Base-by-base conservation (phyloP, 1,140 invertebrate genomes). In the Gerris buenoi region DNA sequence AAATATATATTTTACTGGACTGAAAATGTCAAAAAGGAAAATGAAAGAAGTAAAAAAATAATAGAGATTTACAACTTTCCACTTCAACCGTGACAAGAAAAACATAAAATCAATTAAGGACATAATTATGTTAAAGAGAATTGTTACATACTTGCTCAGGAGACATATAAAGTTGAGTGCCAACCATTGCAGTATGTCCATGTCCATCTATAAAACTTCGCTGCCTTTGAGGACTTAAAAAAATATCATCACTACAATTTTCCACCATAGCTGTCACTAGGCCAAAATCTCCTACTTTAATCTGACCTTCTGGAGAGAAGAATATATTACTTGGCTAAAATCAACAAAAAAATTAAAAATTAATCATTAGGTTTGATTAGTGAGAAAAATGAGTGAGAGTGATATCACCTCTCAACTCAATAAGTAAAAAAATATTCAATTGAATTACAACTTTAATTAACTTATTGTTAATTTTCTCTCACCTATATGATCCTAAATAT, bases 211-310 rank as follows among this genome's bases (percentile, higher is more conserved):
- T 25, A 22, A 28, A 27, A 59, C 70, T 66, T 15, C 72, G 69
- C 60, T 72, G 74, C 64, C 57, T 57, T 26, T 10, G 25, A 29
- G 58, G 65, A 26, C 65, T 65, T 69, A 68, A 33, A 68, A 76
- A 66, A 67, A 75, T 69, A 68, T 74, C 63, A 72, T 71, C 64
- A 66, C 77, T 69, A 46, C 33, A 46, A 64, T 80, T 79, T 63
- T 81, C 78, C 22, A 80, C 81, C 80, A 90, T 89, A 2, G 86
- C 86, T 15, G 94, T 97, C 0, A 94, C 95, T 10, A 98, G 82
- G 0, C 95, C 95, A 83, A 98, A 98, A 80, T 98, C 96, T 2
- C 95, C 95, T 61, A 98, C 88, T 81, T 98, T 98, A 2, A 98
- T 86, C 71, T 87, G 83, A 2, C 88, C 89, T 78, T 96, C 91